Base-by-base conservation (phyloP, 2,113 vertebrate genomes). In the Hyperoodon ampullatus region DNA sequence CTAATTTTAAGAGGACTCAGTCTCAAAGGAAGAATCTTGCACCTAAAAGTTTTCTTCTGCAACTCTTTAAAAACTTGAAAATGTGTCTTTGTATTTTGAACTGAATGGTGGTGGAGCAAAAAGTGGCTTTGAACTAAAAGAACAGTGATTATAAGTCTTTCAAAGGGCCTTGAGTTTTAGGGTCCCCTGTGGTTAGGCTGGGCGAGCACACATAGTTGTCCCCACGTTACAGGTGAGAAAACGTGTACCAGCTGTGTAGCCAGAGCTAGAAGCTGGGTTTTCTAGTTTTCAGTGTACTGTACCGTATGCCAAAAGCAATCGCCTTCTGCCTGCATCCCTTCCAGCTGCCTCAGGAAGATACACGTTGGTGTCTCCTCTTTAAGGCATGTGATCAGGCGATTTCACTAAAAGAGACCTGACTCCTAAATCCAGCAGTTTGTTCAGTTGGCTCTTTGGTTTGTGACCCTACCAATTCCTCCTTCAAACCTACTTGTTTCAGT, bases 141-240 rank as follows among this genome's bases (percentile, higher is more conserved):
- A 71, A 11, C 42, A 61, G 50, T n/a, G 58, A 60, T 5, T 30
- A 4, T 10, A 15, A 83, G 26, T 35, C 24, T 88, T 85, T 93
- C 16, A 30, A 6, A 84, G 58, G 61, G 19, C 18, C 28, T 60
- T 15, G 71, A 42, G 28, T 44, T 68, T 74, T n/a, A 12, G 39
- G 39, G 15, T 39, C 53, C 44, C 47, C 39, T 13, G 50, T 26
- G 30, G 63, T 65, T 24, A 65, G 65, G 19, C 35, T 6, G 5
- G 28, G 47, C 1, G 44, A 60, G 24, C 1, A 0, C 21, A 21
- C 19, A 0, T 7, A 12, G 3, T 33, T 47, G 18, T 2, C 8
- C 23, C 44, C 44, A 1, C 8, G n/a, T 78, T 24, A 18, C 21
- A 42, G 30, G 16, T 8, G 16, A 35, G 93, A 26, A 89, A 74